phyloP scores from a whole-genome alignment of 2,113 vertebrate genomes.

The Hydropotes inermis region DNA sequence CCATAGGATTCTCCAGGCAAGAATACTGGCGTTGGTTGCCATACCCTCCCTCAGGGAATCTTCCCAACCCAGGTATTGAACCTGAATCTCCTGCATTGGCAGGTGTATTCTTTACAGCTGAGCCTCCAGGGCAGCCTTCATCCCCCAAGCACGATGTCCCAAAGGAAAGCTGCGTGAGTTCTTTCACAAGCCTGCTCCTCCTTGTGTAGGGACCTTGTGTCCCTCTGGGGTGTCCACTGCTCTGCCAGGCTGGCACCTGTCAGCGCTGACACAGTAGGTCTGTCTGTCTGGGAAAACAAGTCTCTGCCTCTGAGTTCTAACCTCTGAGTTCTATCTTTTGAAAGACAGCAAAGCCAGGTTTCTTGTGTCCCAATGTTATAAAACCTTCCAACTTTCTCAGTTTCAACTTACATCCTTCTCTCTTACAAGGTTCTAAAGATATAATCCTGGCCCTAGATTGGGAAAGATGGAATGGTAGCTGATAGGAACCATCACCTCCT shows the following conservation, averaged over 20 bases:
- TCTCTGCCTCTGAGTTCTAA: background rate
- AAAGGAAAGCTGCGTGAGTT: background rate
- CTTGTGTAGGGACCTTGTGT: background rate
- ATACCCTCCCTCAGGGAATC: background rate
- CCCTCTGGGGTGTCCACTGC: fast-evolving
- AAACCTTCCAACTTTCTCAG: background rate
- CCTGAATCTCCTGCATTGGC: background rate
- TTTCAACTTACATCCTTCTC: background rate
- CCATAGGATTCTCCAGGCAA: background rate
- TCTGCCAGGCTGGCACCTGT: background rate
- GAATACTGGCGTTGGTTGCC: background rate
- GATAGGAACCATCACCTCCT: background rate
- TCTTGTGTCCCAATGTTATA: background rate
- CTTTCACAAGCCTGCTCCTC: background rate
- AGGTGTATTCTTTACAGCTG: background rate
- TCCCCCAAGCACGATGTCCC: background rate
- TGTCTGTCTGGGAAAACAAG: background rate
- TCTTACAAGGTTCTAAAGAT: background rate
- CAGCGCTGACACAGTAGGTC: background rate
- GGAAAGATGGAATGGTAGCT: background rate
- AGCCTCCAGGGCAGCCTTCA: background rate
- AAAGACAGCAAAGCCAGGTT: background rate
- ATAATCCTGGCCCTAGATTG: background rate
- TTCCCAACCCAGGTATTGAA: background rate
- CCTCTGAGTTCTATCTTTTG: background rate